Evolutionary conservation across 1,140 invertebrate genomes (phyloP), one percentile per base, ranked within the genome.

Genomic region (Caenorhabditis latens): DNA sequence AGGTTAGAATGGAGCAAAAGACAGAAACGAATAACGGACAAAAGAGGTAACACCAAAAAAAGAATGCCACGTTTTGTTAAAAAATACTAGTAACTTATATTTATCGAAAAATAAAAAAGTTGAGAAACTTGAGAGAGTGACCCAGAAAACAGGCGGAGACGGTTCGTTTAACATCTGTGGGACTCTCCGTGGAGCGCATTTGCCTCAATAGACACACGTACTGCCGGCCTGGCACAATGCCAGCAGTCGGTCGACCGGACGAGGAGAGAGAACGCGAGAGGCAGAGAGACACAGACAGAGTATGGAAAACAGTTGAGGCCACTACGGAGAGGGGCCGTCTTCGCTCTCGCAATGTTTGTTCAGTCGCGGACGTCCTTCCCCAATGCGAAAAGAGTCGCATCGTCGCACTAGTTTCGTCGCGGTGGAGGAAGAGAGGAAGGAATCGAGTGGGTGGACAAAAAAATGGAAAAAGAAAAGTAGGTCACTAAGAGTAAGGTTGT

Each of bases 401-500:
- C 50, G 16, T 24, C 21, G 21, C 61, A 19, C 9, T 16, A 19
- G 43, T 71, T 71, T 71, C 6, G 42, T 71, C 14, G 71, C 21
- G 40, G n/a, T 19, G 21, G 21, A 50, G 24, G n/a, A 42, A 43
- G 19, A 11, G 19, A 14, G 13, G 67, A 58, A 21, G n/a, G 21
- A 58, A 21, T 58, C 14, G 71, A 79, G 71, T 50, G 71, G 71
- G 46, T 13, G 46, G 2, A 53, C 43, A 42, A 13, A 50, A 79
- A 79, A 50, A 53, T 13, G n/a, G 24, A n/a, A 53, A n/a, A 21
- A 11, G n/a, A 46, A 50, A 79, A 79, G 71, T 79, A 40, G 71
- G 71, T 79, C 71, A 79, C n/a, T 24, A 14, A 48, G n/a, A 79
- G 71, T 48, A 79, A 71, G 65, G 43, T 71, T 46, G 24, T 65